Conservation (phyloP, 2,888 invertebrate genomes). For the Macropis europaea region DNA sequence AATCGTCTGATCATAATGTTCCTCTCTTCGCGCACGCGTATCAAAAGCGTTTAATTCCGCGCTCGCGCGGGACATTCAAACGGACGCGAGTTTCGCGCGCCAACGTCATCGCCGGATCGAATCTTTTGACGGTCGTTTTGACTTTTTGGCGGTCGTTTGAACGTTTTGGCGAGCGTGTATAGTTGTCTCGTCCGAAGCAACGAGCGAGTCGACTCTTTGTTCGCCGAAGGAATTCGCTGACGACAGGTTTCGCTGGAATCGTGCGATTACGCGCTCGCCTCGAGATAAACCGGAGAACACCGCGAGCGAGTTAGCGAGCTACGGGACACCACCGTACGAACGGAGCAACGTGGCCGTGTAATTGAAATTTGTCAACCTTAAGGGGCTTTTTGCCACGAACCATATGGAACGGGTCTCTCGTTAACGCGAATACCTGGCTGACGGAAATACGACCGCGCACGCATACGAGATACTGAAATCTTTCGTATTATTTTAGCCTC, state of each 20-base stretch:
- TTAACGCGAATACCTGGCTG: conserved; percentile 9
- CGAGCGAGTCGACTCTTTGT: conserved; percentile 45
- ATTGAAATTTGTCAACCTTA: conserved; percentile 49
- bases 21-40: neutral
- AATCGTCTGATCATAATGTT: no score
- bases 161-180: neutral
- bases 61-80: conserved; percentile 4
- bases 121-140: conserved; percentile 5
- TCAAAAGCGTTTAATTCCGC: neutral
- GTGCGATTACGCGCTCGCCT: conserved; percentile 53
- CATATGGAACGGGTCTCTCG: conserved; percentile 35
- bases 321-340: neutral
- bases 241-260: conserved; percentile 64
- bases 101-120: neutral
- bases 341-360: conserved; percentile 9
- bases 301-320: neutral
- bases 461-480: conserved; percentile 27
- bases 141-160: neutral
- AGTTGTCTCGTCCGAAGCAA: neutral
- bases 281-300: conserved; percentile 56
- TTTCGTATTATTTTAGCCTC: conserved; percentile 23
- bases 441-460: neutral
- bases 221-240: conserved; percentile 65
- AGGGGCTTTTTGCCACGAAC: conserved; percentile 32
- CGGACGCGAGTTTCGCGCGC: conserved; percentile 5